phyloP scores from a whole-genome alignment of 2,888 invertebrate genomes.

The Macrosoma leucophasiata region DNA sequence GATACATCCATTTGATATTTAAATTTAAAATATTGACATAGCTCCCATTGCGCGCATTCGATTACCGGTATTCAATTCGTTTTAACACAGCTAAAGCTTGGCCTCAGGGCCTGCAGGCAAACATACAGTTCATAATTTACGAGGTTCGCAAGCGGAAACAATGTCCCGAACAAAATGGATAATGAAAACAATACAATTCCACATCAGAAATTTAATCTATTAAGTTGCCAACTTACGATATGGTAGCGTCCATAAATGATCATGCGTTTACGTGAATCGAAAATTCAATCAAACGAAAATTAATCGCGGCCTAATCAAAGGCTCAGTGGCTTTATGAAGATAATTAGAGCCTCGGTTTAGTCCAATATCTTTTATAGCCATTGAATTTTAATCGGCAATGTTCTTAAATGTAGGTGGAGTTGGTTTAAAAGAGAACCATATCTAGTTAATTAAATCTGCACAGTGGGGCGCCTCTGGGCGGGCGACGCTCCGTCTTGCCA shows the following conservation, averaged over 20 bases:
- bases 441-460: conserved; percentile 74
- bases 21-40: conserved; percentile 72
- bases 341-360: too few species aligned
- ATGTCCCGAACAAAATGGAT: conserved; percentile 62
- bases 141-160: conserved; percentile 62
- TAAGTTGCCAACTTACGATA: conserved; percentile 34
- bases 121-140: conserved; percentile 70
- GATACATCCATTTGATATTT: conserved; percentile 60
- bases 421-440: conserved; percentile 70
- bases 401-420: conserved; percentile 66
- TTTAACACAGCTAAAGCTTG: conserved; percentile 57
- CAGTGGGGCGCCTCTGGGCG: conserved; percentile 61
- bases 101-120: conserved; percentile 59
- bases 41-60: conserved; percentile 67
- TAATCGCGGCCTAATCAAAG: too few species aligned
- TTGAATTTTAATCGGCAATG: conserved; percentile 61
- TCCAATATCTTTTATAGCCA: conserved; percentile 34
- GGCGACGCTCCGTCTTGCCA: conserved; percentile 44
- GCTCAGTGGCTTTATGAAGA: too few species aligned
- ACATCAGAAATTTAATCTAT: conserved; percentile 61
- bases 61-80: conserved; percentile 73
- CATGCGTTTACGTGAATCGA: too few species aligned
- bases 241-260: too few species aligned
- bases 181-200: conserved; percentile 63
- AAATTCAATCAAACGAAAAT: too few species aligned